Base-by-base conservation (phyloP, 2,113 vertebrate genomes). In the Malurus alboscapulatus region DNA sequence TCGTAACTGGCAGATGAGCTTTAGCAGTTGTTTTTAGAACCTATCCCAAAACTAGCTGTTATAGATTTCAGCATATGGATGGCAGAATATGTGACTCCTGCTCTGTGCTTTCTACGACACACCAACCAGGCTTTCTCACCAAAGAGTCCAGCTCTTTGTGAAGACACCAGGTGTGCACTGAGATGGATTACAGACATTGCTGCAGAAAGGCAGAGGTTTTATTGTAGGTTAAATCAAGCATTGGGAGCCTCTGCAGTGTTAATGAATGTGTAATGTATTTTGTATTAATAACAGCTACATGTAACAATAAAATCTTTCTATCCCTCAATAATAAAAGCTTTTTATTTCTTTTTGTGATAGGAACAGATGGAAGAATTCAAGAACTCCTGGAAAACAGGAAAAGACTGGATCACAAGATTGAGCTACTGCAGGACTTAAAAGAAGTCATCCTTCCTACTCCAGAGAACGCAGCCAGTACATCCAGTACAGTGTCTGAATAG, bases 391-490 rank as follows among this genome's bases (percentile, higher is more conserved):
- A 97, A 93, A 97, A 38, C 45, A 92, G 57, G 57, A 92, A 66
- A 92, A 80, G 74, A 50, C 74, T 98, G 88, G 96, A 97, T 92
- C 62, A 87, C 65, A 91, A 97, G 77, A 96, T 95, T 27, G 71
- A 97, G 18, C 72, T 96, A 20, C 95, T 98, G 47, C 85, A 93
- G 62, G 91, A 96, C 24, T 76, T 98, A 45, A 95, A 97, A 81
- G 80, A 94, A 87, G 27, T 30, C 1, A 18, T 88, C 21, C 79
- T 92, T 63, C 92, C 95, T 50, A 1, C 61, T 42, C 57, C 13
- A 4, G 95, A 96, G 66, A 95, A 54, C 29, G 30, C 1, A 0
- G 90, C 95, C 45, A 97, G 92, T 88, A 93, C 95, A 4, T 96
- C 96, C 8, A 96, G 88, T 32, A 91, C 65, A 0, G 7, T 6